These are phyloP conservation scores for Drosophila pseudoananassae DNA, from an alignment of 1,140 invertebrate species.

Conservation along the genomic window DNA sequence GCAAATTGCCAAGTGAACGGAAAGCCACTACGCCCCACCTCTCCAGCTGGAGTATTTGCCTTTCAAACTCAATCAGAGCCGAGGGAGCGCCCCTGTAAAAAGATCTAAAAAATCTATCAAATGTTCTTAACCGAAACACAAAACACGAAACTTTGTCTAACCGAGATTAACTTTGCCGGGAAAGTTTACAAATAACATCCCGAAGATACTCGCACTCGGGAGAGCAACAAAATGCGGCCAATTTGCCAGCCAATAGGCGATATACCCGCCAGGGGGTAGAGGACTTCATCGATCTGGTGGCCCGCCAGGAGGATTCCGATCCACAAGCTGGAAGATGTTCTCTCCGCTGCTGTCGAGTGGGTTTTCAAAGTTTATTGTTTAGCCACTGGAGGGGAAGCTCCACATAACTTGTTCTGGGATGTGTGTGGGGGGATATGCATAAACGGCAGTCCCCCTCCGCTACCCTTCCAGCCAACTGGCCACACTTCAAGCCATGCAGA, in stretches of 20 bases:
- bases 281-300: conserved; percentile 26
- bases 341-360: conserved; percentile 32
- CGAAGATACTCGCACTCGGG: conserved; percentile 42
- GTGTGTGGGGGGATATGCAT: conserved; percentile 36
- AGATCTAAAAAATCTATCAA: conserved; percentile 28
- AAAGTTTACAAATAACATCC: conserved; percentile 51
- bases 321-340: conserved; percentile 52
- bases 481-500: conserved; percentile 65
- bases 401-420: conserved; percentile 27
- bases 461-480: conserved; percentile 32
- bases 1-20: conserved; percentile 47
- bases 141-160: conserved; percentile 37
- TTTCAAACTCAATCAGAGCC: conserved; percentile 29
- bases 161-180: conserved; percentile 41
- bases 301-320: conserved; percentile 36
- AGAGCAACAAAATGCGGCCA: conserved; percentile 53
- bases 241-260: conserved; percentile 38
- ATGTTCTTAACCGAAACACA: conserved; percentile 41
- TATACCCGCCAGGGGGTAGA: not conserved
- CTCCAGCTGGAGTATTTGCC: conserved; percentile 37
- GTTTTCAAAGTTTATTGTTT: conserved; percentile 76
- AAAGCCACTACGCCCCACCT: not conserved
- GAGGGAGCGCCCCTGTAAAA: not conserved
- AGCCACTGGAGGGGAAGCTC: conserved; percentile 19
- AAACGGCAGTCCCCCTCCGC: conserved; percentile 35